A percentile compares a stretch with the other conserved stretches of the same genome.
Evolutionary conservation across 2,113 vertebrate genomes (phyloP).

Genomic region (Anolis sagrei): DNA sequence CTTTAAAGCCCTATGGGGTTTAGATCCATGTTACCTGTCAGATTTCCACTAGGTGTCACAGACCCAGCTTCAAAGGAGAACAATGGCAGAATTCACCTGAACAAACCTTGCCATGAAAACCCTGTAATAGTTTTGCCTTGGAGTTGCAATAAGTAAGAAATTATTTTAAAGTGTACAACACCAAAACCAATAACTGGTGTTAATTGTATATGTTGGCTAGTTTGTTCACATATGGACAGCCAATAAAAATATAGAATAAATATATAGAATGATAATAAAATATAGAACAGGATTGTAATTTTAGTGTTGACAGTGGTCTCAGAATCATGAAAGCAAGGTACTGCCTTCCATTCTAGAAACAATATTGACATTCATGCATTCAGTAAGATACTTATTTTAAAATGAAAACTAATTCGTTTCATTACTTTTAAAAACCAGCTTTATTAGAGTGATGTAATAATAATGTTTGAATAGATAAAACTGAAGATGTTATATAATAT

Average conservation of each 20-base stretch:
- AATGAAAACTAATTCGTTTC: not conserved
- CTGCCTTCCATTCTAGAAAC: not conserved
- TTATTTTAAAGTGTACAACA: no score
- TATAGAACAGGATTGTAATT: not conserved
- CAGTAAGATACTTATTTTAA: not conserved
- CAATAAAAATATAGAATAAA: constrained; percentile 11
- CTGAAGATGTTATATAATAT: not conserved
- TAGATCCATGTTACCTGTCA: no score
- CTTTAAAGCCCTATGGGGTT: no score
- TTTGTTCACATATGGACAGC: constrained; percentile 25
- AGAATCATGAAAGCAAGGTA: not conserved
- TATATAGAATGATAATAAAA: not conserved
- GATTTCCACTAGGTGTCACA: no score
- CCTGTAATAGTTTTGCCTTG: no score
- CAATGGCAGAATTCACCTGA: no score
- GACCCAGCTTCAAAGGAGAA: no score
- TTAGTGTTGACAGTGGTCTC: not conserved
- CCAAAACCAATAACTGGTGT: no score
- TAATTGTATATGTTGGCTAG: constrained; percentile 10
- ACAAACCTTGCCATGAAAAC: no score
- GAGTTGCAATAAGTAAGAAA: no score
- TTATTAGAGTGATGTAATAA: not conserved
- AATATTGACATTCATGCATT: not conserved
- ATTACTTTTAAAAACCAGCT: not conserved
- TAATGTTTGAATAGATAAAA: not conserved